Base-by-base conservation (phyloP, 1,140 invertebrate genomes). In the Teleopsis dalmanni region DNA sequence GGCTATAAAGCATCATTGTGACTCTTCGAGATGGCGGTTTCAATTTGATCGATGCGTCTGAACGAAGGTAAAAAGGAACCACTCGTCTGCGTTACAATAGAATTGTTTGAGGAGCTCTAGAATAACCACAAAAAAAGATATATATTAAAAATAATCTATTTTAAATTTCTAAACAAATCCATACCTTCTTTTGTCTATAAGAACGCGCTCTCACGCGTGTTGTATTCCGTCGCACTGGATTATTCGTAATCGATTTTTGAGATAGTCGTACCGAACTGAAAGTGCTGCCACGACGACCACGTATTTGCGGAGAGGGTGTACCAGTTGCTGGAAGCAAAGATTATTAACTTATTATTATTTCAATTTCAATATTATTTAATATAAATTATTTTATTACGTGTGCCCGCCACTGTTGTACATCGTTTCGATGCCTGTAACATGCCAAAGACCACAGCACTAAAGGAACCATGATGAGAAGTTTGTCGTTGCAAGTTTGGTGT, bases 401-500 rank as follows among this genome's bases (percentile, higher is more conserved):
- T 75, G 42, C 72, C 66, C 26, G 63, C 62, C 14, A 78, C 78
- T 44, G 79, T 76, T 47, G 79, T 78, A 46, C 75, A 73, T 19
- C 83, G 73, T 23, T 81, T 80, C 56, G 84, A 78, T 13, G 88
- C 87, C 63, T 85, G 82, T 54, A 87, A 79, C 77, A 93, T 87
- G 29, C 85, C 87, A 65, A 89, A 92, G 3, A 95, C 88, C 22
- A 93, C 87, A 11, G 88, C 87, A 14, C 88, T 87, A 40, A 93
- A 77, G 55, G 81, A 84, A 54, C 83, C 85, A 57, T 87, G 84
- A 55, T 81, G 82, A 53, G 81, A 84, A 1, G 82, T 79, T 55
- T 86, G 82, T 2, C 84, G 73, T 16, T 76, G 74, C 52, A 82
- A 76, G 26, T 73, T 72, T 1, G 69, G 64, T 8, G 66, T 59